Base-by-base conservation (phyloP, 2,797 vertebrate species). In the Peromyscus attwateri region DNA sequence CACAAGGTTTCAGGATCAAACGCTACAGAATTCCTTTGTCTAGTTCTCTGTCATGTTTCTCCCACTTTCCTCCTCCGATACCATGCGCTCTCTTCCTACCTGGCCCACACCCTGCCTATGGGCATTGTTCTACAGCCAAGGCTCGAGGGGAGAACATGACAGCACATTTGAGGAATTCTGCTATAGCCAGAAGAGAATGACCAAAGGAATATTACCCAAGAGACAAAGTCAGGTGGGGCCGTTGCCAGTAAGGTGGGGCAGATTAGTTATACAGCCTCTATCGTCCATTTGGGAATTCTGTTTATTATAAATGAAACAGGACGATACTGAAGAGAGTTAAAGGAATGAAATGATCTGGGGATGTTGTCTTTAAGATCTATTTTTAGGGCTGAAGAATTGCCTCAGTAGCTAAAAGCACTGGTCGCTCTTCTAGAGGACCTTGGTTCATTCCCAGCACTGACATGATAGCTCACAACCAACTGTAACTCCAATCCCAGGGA, bases 41-140 rank as follows among this genome's bases (percentile, higher is more conserved):
- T 68, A 40, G 75, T 13, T 27, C 76, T 90, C 43, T 92, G 17
- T 87, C 94, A 87, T 13, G 92, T 87, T 81, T 94, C 87, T 40
- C 52, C 46, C 87, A 21, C 64, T 76, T 93, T 60, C 43, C 34
- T 91, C 85, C 23, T 92, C 95, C 81, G 1, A 82, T 46, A 68
- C 11, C 55, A 16, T 4, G 60, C 31, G 91, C 79, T 89, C n/a
- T 68, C 57, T 88, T 96, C 68, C 40, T 75, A 83, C 57, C 80
- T 60, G 88, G 57, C 16, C n/a, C 46, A 89, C 64, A 70, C 23
- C 79, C 43, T 91, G 31, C 40, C 25, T 82, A 49, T 0, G n/a
- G 60, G 91, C 27, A 19, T n/a, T 80, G 57, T 17, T 70, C 13
- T 37, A 55, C 31, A 29, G 21, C 49, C 52, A 55, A 55, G 52